A percentile compares a stretch with the other conserved stretches of the same genome.
Conservation (phyloP, 2,888 invertebrate species). For the Entomobrya multifasciata region DNA sequence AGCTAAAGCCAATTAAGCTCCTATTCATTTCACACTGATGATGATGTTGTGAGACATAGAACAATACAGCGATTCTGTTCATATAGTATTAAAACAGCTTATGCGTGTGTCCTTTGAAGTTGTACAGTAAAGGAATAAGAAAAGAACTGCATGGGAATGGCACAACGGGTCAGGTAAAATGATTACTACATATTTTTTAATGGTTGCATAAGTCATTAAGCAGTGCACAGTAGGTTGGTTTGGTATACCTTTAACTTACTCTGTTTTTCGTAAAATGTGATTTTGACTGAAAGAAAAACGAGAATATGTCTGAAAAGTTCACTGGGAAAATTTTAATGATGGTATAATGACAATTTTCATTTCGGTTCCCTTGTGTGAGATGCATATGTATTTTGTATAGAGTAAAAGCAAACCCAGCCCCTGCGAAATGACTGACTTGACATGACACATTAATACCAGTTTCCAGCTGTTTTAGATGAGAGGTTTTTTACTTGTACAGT, state of each 20-base stretch:
- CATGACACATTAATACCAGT: slow-evolving; percentile 53
- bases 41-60: too few relatives aligned
- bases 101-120: too few relatives aligned
- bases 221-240: background rate
- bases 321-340: background rate
- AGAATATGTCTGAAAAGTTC: background rate
- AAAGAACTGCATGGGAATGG: too few relatives aligned
- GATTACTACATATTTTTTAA: background rate
- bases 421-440: slow-evolving; percentile 49
- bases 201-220: background rate
- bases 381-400: background rate
- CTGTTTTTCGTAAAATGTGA: background rate
- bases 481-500: slow-evolving; percentile 5
- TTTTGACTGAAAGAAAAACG: background rate
- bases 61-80: too few relatives aligned
- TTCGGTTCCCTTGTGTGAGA: background rate
- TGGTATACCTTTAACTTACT: background rate
- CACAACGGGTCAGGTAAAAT: background rate
- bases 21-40: too few relatives aligned
- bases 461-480: slow-evolving; percentile 52
- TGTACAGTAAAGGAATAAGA: too few relatives aligned
- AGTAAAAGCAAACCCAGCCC: too few relatives aligned
- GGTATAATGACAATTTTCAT: background rate
- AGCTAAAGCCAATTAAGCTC: too few relatives aligned
- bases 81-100: too few relatives aligned